These are phyloP conservation scores for Plutomurus gul DNA, from an alignment of 1,140 invertebrate species.

Conservation along the genomic window DNA sequence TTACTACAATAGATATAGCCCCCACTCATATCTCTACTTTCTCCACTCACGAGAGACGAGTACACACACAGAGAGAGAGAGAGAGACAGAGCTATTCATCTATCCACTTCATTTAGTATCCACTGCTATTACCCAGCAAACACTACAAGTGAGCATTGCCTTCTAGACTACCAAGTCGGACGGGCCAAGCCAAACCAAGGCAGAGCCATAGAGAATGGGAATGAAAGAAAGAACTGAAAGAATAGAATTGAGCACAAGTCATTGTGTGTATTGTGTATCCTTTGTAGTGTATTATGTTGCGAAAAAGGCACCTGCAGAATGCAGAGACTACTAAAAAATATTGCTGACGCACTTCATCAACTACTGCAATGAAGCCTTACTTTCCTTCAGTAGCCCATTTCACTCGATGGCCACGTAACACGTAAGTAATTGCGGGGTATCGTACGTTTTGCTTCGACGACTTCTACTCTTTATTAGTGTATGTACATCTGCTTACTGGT, in stretches of 20 bases:
- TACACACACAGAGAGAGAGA: too few relatives aligned
- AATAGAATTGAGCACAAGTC: slow-evolving; percentile 5
- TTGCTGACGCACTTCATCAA: slow-evolving; percentile 26
- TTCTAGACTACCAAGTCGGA: too few relatives aligned
- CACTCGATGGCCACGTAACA: neutral
- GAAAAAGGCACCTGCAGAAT: slow-evolving; percentile 25
- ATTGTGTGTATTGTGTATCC: slow-evolving; percentile 9
- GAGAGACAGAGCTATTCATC: slow-evolving; percentile 2
- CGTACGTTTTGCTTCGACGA: neutral
- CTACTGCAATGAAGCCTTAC: slow-evolving; percentile 25
- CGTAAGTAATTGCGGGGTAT: too few relatives aligned
- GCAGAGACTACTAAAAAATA: slow-evolving; percentile 19
- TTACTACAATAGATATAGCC: too few relatives aligned
- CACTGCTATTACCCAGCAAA: neutral
- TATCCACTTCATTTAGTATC: slow-evolving; percentile 14
- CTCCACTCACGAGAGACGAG: too few relatives aligned
- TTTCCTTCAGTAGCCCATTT: neutral
- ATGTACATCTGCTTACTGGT: neutral
- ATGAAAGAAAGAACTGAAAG: neutral
- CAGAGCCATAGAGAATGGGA: neutral
- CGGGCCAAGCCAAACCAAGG: neutral
- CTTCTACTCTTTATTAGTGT: neutral
- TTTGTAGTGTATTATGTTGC: slow-evolving; percentile 8
- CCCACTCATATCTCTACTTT: too few relatives aligned
- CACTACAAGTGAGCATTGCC: too few relatives aligned